These are phyloP conservation scores for Lutraria rhynchaena DNA, from an alignment of 1,140 invertebrate genomes.

Conservation along the genomic window DNA sequence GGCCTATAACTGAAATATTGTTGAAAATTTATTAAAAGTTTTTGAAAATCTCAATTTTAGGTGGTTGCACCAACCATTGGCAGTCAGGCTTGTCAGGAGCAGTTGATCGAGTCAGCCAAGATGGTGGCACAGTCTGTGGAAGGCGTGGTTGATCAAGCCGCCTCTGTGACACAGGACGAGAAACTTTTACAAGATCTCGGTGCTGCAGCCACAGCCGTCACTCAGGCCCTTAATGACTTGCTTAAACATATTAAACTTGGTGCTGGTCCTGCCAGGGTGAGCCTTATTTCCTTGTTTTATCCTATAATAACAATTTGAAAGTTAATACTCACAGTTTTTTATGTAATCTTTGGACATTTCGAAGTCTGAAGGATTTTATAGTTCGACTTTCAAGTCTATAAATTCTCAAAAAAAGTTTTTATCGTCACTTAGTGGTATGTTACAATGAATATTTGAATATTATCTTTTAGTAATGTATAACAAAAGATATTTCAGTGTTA, in stretches of 20 bases:
- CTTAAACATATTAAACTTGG: constrained; percentile 92
- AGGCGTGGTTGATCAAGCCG: constrained; percentile 92
- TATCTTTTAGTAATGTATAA: too few relatives aligned
- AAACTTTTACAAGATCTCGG: constrained; percentile 90
- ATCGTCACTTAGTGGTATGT: too few relatives aligned
- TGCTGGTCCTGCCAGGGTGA: constrained; percentile 74
- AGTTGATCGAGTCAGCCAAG: constrained; percentile 94
- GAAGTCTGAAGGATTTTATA: too few relatives aligned
- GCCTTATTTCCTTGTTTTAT: constrained; percentile 12
- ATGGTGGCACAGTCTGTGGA: constrained; percentile 97
- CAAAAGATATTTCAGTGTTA: too few relatives aligned
- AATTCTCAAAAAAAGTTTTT: too few relatives aligned
- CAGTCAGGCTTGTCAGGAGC: constrained; percentile 96
- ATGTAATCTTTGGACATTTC: too few relatives aligned
- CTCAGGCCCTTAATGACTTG: constrained; percentile 93
- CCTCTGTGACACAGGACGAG: constrained; percentile 86
- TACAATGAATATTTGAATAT: too few relatives aligned
- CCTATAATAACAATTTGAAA: too few relatives aligned
- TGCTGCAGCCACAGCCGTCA: constrained; percentile 93
- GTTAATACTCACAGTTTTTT: too few relatives aligned
- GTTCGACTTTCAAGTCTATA: too few relatives aligned
- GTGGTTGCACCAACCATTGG: constrained; percentile 89
- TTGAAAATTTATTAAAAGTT: background rate
- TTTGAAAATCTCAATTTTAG: constrained; percentile 64
- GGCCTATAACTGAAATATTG: background rate